These are phyloP conservation scores for Ptychochromis oligacanthus DNA, from an alignment of 2,113 vertebrate genomes.

Conservation along the genomic window DNA sequence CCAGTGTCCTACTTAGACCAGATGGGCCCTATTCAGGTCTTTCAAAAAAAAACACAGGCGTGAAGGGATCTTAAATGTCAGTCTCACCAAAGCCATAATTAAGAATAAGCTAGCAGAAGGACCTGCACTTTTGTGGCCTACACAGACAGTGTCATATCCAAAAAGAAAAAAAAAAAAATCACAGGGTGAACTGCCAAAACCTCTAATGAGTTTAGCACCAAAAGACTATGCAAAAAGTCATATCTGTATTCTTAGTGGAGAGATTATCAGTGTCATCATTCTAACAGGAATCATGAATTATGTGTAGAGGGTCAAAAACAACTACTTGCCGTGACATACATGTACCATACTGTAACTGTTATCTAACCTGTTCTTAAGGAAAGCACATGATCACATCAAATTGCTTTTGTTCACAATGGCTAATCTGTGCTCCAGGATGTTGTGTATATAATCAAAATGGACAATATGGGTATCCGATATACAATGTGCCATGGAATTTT, in stretches of 20 bases:
- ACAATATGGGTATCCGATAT: no score
- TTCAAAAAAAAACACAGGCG: constrained; percentile 40
- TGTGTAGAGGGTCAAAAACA: constrained; percentile 2
- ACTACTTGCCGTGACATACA: neutral
- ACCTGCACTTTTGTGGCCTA: constrained; percentile 18
- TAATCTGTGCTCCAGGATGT: neutral
- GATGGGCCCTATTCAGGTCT: constrained; percentile 64
- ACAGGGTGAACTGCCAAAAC: neutral
- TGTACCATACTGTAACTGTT: neutral
- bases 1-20: constrained; percentile 52
- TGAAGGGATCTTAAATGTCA: constrained; percentile 62
- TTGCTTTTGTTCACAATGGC: neutral
- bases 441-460: neutral
- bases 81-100: constrained; percentile 42
- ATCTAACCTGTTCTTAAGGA: neutral
- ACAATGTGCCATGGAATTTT: no score
- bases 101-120: constrained; percentile 37
- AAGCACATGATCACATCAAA: neutral
- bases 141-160: neutral
- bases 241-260: neutral
- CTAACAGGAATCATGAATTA: neutral
- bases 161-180: neutral
- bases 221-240: neutral
- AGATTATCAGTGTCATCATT: neutral
- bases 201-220: neutral